Conservation (phyloP, 1,140 invertebrate genomes). For the Acromyrmex heyeri region DNA sequence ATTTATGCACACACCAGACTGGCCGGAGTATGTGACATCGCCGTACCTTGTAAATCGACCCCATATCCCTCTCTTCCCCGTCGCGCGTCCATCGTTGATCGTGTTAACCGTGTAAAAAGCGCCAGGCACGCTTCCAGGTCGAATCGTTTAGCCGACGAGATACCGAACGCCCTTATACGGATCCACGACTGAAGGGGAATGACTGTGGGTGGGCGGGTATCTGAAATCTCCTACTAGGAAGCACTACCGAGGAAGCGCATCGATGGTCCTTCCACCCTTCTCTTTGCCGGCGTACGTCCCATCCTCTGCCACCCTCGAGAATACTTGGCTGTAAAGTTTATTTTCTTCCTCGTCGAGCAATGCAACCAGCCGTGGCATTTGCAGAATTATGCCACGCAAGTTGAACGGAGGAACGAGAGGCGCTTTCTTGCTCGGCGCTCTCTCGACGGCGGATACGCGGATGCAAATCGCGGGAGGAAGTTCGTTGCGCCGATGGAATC, state of each 20-base stretch:
- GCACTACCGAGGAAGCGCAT: conserved; percentile 20
- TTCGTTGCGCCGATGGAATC: conserved; percentile 47
- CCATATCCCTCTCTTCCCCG: not conserved
- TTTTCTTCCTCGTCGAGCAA: conserved; percentile 57
- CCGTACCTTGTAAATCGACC: conserved; percentile 74
- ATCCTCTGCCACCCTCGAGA: not conserved
- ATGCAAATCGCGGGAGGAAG: conserved; percentile 53
- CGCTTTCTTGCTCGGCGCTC: conserved; percentile 32
- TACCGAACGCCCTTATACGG: conserved; percentile 7
- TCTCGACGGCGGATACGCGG: conserved; percentile 36
- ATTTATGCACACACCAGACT: conserved; percentile 68
- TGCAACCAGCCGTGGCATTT: conserved; percentile 53
- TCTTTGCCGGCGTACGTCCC: not conserved
- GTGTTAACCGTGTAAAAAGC: conserved; percentile 67
- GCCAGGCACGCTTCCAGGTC: conserved; percentile 60
- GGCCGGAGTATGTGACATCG: conserved; percentile 61
- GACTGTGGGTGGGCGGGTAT: not conserved
- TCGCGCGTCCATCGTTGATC: conserved; percentile 38
- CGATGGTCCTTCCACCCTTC: conserved; percentile 5
- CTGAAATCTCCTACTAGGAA: conserved; percentile 20
- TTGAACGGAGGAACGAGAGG: conserved; percentile 50
- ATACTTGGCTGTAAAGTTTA: conserved; percentile 59
- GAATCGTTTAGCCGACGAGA: conserved; percentile 66
- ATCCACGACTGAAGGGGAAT: not conserved
- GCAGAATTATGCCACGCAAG: conserved; percentile 57